Base-by-base conservation (phyloP, 2,113 vertebrate species). In the Crotalus helleri region DNA sequence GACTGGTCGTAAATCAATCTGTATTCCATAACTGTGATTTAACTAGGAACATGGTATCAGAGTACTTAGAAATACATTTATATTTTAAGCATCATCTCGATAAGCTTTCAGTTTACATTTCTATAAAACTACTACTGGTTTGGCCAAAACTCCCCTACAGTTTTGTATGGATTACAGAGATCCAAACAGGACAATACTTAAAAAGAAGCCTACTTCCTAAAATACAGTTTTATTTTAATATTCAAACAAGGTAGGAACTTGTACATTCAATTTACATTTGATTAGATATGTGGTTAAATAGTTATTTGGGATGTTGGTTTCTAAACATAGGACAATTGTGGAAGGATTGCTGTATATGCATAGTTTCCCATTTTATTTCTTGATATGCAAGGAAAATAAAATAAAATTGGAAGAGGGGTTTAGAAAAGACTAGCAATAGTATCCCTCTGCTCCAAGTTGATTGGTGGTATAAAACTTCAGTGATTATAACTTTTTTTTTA, bases 261-360 rank as follows among this genome's bases (percentile, higher is more conserved):
- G 15, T 93, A 96, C 93, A 94, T 96, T 96, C 93, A 95, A 96
- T 98, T 97, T 97, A 92, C 61, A 97, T 97, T 98, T 97, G 97
- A 97, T 98, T 97, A 97, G 95, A 95, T 96, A 96, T 89, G 94
- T 91, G 95, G 96, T 98, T 97, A 97, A 97, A 96, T 97, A 97
- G 95, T 51, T 86, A 23, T 95, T 92, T 0, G 5, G 94, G 95
- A 94, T 92, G 51, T 1, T 94, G 93, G 92, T 95, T 95, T 92
- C 91, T 7, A 3, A 95, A 94, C 95, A 94, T 94, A 92, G 95
- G 61, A 93, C 85, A 93, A 54, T 88, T 94, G 89, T 91, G 26
- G 81, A 90, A 95, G 39, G 91, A 85, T 91, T 85, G 57, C 51
- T 23, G 15, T n/a, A 90, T 33, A 17, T 44, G 85, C 51, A 61